Conservation (phyloP, 2,797 vertebrate genomes). For the Mus spretus region DNA sequence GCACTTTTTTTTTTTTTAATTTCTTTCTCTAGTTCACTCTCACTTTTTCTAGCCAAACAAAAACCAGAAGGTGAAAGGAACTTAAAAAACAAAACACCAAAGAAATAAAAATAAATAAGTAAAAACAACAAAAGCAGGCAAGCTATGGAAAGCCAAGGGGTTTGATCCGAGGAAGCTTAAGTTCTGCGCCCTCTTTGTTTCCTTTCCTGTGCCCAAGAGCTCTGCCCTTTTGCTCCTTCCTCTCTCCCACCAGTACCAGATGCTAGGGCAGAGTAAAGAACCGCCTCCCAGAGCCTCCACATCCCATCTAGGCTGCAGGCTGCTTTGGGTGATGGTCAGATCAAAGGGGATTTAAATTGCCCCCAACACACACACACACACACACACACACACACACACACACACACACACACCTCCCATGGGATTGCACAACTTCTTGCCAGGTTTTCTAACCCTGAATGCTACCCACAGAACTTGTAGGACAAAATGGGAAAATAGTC, state of each 20-base stretch:
- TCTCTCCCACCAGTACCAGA: neutral
- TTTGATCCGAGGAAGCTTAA: neutral
- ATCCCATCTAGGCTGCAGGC: neutral
- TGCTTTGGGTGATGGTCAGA: neutral
- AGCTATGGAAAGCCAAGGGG: constrained; percentile 18
- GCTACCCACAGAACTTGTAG: neutral
- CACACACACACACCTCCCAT: neutral
- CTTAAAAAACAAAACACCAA: constrained; percentile 56
- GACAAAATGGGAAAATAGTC: neutral
- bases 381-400: no score
- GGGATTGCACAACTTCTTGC: neutral
- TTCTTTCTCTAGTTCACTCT: constrained; percentile 25
- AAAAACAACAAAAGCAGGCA: constrained; percentile 4
- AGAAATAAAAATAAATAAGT: neutral
- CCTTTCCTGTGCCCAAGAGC: neutral
- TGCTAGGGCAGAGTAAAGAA: neutral
- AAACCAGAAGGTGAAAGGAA: constrained; percentile 71
- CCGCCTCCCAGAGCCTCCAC: neutral
- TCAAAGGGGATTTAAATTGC: neutral
- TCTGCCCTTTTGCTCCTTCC: neutral
- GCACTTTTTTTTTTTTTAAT: neutral
- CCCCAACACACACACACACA: no score
- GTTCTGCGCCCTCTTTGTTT: neutral
- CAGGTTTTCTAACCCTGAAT: neutral
- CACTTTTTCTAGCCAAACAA: constrained; percentile 56